Base-by-base conservation (phyloP, 2,888 invertebrate species). In the Catocala fraxini region DNA sequence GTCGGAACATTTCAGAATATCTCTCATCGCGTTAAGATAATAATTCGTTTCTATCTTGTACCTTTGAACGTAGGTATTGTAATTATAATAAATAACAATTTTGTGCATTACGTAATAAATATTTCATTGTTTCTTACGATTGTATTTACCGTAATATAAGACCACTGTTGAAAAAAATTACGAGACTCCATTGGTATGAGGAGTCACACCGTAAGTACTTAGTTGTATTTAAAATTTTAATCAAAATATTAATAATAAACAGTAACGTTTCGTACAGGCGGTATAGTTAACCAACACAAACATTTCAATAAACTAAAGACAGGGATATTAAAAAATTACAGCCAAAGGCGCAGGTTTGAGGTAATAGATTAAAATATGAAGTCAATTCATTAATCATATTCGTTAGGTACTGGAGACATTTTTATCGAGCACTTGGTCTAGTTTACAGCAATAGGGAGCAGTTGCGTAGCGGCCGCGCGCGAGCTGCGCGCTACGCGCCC, bases 321-420 rank as follows among this genome's bases (percentile, higher is more conserved):
- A 93, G 93, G 92, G 92, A 92, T 92, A 89, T 85, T 87, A 89
- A 89, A 89, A 86, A 89, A 86, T 83, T 83, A 87, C 91, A 92
- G 89, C 91, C 90, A 91, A 90, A 90, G 89, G 92, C 91, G 88
- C 92, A 93, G 89, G 92, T 92, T 92, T 82, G 93, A 91, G 89
- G 89, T 93, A 92, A 93, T 93, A 93, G 90, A 89, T 83, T 93
- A 91, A 91, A 89, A 90, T 89, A 90, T 92, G 89, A 94, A 90
- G 94, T 94, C 94, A 94, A 94, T 94, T 94, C 92, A 92, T 90
- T 92, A 92, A 93, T 91, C 93, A 91, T 94, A 94, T 91, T 92
- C 83, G 88, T 90, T 93, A 94, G 88, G 92, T 91, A 91, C 89
- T 88, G 87, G 86, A 83, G 85, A 88, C 89, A 87, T 86, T 85